Evolutionary conservation across 2,113 vertebrate species (phyloP).

Genomic region (Dicrurus megarhynchus): DNA sequence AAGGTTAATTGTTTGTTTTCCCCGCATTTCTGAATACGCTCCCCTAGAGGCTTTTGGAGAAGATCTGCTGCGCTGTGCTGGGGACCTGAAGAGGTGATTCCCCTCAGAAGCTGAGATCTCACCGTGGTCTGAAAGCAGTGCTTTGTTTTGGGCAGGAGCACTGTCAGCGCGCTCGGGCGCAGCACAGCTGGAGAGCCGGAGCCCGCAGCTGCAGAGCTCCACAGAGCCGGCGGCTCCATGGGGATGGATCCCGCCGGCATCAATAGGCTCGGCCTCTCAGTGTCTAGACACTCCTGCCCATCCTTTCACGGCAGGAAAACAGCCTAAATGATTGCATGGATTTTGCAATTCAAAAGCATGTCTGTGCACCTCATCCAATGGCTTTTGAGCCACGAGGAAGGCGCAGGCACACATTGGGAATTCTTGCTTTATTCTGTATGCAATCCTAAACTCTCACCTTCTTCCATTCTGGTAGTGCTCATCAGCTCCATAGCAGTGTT

Average conservation of each 20-base stretch:
- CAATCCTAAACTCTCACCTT: neutral
- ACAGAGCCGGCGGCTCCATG: neutral
- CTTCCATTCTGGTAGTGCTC: neutral
- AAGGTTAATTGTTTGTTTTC: neutral
- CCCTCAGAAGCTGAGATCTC: accelerated
- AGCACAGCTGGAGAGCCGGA: conserved; percentile 4
- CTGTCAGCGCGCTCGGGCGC: neutral
- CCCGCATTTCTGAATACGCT: neutral
- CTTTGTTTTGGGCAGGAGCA: neutral
- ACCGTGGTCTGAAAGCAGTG: neutral
- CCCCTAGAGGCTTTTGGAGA: neutral
- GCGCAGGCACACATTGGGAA: accelerated
- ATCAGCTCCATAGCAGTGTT: neutral
- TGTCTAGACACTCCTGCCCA: neutral
- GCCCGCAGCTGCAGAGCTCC: neutral
- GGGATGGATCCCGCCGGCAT: neutral
- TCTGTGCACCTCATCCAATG: neutral
- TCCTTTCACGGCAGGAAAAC: conserved; percentile 4
- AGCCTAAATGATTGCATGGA: neutral
- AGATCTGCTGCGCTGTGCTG: neutral
- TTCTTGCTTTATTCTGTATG: neutral
- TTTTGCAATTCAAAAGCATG: neutral
- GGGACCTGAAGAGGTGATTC: neutral
- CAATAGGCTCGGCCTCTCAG: neutral
- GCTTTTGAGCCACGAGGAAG: neutral